Evolutionary conservation across 2,888 invertebrate genomes (phyloP), one percentile per base, ranked within the genome.

Genomic region (Clepsis dumicolana): DNA sequence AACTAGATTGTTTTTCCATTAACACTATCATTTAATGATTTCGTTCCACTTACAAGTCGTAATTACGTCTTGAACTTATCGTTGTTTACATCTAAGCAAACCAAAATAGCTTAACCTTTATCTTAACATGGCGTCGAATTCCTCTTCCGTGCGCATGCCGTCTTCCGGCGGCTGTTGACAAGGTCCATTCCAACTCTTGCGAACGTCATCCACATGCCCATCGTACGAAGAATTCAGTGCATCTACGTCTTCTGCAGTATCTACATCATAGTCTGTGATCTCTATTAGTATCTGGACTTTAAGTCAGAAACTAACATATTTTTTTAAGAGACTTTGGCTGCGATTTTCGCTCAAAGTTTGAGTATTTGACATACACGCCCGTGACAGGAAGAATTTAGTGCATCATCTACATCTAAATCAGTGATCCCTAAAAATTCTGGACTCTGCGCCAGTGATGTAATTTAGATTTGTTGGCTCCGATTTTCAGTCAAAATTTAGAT

Each of bases 71-170:
- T 56, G 14, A 56, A 24, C 32, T 56, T 35, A 44, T 50, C 56
- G 25, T 67, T 67, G 67, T 63, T 57, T 63, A 67, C 41, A 41
- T 52, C 57, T 63, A 63, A 67, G 54, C 54, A 35, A 67, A 57
- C 56, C 14, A 50, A 67, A 63, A 67, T 62, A 67, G 56, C 35
- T 68, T 64, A 59, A 57, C 67, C 57, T 64, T 68, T 68, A 59
- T 56, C 59, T 64, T 53, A 59, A 57, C 50, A 64, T 68, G 59
- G 52, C 63, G 64, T 21, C 52, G n/a, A 32, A 68, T 68, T 63
- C 67, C 64, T 68, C 32, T 67, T 68, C 68, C 68, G 68, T 64
- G 21, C 18, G 54, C 38, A 50, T 25, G 32, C 57, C n/a, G 38
- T 41, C 65, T 68, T 68, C 68, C 64, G 68, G 68, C 25, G 56